Percentiles rank a stretch among this genome's conserved stretches.
Conservation (phyloP, 2,888 invertebrate genomes). For the Diplolepis rosae region DNA sequence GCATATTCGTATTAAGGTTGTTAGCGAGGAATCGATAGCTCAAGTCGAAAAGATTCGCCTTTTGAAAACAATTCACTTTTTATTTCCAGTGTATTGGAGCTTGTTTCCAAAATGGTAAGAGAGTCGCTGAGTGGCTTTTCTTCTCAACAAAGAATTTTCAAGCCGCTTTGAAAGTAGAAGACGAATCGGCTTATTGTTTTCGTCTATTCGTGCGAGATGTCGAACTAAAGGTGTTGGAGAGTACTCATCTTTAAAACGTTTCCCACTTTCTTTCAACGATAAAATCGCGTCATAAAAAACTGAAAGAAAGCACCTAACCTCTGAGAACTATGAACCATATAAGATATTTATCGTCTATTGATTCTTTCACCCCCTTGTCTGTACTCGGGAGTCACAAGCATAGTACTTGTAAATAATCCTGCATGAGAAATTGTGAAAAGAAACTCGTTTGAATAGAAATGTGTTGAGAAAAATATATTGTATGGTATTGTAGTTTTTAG, state of each 20-base stretch:
- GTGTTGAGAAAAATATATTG: not conserved
- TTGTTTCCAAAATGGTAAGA: not conserved
- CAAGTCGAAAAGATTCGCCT: not conserved
- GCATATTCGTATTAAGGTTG: too few relatives aligned
- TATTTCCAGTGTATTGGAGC: not conserved
- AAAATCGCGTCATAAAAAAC: not conserved
- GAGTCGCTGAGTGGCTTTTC: not conserved
- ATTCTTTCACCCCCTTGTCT: not conserved
- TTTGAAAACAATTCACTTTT: not conserved
- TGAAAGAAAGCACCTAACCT: not conserved
- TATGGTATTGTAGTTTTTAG: not conserved
- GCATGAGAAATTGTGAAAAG: not conserved
- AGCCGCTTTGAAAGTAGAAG: not conserved
- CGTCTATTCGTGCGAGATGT: conserved; percentile 50
- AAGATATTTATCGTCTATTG: not conserved
- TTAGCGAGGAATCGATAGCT: too few relatives aligned
- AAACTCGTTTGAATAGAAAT: not conserved
- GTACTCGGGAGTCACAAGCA: not conserved
- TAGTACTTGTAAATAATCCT: not conserved
- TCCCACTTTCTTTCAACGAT: conserved; percentile 15
- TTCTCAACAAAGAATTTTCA: not conserved
- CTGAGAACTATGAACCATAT: not conserved
- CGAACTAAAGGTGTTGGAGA: conserved; percentile 22
- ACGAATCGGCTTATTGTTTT: conserved; percentile 60
- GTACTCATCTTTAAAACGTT: conserved; percentile 27